Base-by-base conservation (phyloP, 2,888 invertebrate species). In the Philereme vetulata region DNA sequence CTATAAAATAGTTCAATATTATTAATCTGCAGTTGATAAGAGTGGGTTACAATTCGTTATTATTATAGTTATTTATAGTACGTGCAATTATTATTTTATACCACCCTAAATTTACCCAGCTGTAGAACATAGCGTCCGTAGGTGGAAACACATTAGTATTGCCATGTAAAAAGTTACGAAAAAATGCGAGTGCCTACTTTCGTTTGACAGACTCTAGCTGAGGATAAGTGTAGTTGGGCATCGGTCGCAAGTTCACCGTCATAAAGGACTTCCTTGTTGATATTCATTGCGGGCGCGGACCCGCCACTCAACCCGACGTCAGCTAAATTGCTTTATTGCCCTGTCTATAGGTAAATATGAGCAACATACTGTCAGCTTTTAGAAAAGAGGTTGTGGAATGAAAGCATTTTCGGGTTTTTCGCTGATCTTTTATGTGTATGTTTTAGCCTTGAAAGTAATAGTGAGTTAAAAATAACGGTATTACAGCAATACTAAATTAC, bases 281-380 rank as follows among this genome's bases (percentile, higher is more conserved):
- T 88, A 88, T 89, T 88, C 88, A 87, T 84, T 78, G 76, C 75
- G 75, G 76, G 74, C 62, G 67, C 72, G 75, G 75, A 72, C 73
- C 75, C 75, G 74, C 78, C 76, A 76, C 78, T 78, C 78, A 74
- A 75, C 73, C 75, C 77, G 69, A 74, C 78, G 81, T 83, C 83
- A 81, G 80, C 81, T 81, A 85, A 88, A 89, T 88, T 86, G 82
- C 84, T 89, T 88, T 86, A 86, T 86, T 81, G 80, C 82, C 67
- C 65, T 67, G 70, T 80, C 77, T 77, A 80, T 79, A 80, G 74
- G 77, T 81, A 84, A 84, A 84, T 81, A 85, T 78, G 78, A 80
- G 75, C 75, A 76, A 72, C 66, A 67, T 67, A 55, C 66, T 57
- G 54, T 60, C 53, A 62, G 56, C 44, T 57, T 62, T 56, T 42